phyloP scores from a whole-genome alignment of 35 echinoderm and acorn worm genomes.

The Hemicentrotus pulcherrimus region DNA sequence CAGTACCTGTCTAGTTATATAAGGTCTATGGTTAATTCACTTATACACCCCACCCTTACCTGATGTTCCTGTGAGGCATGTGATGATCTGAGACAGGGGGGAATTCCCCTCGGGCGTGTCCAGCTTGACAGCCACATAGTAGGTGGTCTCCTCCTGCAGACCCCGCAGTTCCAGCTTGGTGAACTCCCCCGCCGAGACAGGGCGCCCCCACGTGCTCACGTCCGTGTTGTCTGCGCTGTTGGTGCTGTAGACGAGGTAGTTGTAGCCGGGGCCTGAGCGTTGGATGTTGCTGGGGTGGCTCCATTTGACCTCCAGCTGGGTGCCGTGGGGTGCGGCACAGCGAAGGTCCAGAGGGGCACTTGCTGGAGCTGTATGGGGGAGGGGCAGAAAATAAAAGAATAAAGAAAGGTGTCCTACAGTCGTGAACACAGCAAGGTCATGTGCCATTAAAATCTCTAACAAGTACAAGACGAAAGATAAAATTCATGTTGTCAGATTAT shows the following conservation, averaged over 20 bases:
- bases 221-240: constrained; percentile 44
- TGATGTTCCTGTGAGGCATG: constrained; percentile 34
- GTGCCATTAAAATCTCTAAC: too few relatives aligned
- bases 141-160: constrained; percentile 64
- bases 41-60: not conserved
- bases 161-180: constrained; percentile 47
- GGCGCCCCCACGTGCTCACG: constrained; percentile 45
- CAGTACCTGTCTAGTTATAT: not conserved
- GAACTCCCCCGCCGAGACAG: constrained; percentile 47
- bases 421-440: too few relatives aligned
- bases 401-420: too few relatives aligned
- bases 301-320: constrained; percentile 71
- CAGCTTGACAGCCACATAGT: constrained; percentile 66
- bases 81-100: constrained; percentile 52
- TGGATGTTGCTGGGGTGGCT: constrained; percentile 63
- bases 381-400: not conserved
- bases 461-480: not conserved
- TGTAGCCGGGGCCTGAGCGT: constrained; percentile 58
- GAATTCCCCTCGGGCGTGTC: constrained; percentile 79
- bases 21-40: not conserved
- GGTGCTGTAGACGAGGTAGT: constrained; percentile 80
- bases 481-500: too few relatives aligned
- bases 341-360: constrained; percentile 51
- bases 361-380: constrained; percentile 59
- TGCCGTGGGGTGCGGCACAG: constrained; percentile 40